Conservation (phyloP, 2,797 vertebrate genomes). For the Forpus xanthops region DNA sequence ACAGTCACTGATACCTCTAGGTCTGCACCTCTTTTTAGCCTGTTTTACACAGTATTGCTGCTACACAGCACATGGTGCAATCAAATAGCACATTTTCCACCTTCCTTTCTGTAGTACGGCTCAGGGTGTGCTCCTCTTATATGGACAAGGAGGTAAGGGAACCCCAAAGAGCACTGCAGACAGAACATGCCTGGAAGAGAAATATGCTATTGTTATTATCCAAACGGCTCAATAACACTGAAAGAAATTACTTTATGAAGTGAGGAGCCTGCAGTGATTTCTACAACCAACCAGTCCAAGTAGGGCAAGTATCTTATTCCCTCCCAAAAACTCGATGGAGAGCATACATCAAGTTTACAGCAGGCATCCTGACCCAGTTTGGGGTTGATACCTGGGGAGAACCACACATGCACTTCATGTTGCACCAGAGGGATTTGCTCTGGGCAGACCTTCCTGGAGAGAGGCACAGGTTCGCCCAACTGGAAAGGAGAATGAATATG, state of each 20-base stretch:
- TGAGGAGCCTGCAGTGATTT: not conserved
- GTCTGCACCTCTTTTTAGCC: not conserved
- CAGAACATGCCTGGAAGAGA: not conserved
- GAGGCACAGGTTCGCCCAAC: not conserved
- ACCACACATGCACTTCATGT: accelerated
- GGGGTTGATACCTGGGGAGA: not conserved
- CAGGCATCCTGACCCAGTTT: accelerated
- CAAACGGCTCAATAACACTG: not conserved
- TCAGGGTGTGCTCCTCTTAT: not conserved
- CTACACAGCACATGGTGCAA: not conserved
- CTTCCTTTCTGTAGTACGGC: not conserved
- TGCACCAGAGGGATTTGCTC: not conserved
- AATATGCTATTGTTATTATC: not conserved
- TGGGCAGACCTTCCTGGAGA: accelerated
- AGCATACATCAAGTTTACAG: not conserved
- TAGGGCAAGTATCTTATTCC: not conserved
- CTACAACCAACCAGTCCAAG: not conserved
- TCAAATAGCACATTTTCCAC: not conserved
- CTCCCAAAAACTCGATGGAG: accelerated
- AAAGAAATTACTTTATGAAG: not conserved
- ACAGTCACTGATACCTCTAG: not conserved
- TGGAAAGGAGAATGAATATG: not conserved
- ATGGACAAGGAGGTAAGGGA: not conserved
- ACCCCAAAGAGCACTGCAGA: not conserved
- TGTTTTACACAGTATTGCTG: not conserved